Conservation (phyloP, 2,888 invertebrate genomes). For the Drosophila kokeensis region DNA sequence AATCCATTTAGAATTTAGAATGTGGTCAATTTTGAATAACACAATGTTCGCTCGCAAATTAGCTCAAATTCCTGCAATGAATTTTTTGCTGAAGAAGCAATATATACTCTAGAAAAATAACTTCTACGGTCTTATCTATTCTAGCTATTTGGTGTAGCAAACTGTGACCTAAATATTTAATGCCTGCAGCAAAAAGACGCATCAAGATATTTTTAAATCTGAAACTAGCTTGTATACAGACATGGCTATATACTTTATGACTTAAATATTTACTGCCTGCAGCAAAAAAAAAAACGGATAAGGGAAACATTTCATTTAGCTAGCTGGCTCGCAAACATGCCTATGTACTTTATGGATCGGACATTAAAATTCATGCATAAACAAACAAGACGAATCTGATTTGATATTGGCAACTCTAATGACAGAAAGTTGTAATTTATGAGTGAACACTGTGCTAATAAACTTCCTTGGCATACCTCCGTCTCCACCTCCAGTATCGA, state of each 20-base stretch:
- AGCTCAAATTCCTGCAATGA: neutral
- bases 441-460: neutral
- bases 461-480: conserved; percentile 86
- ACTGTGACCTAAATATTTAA: neutral
- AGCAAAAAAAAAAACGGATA: neutral
- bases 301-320: neutral
- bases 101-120: neutral
- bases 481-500: conserved; percentile 92
- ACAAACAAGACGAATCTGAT: neutral
- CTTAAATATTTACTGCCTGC: neutral
- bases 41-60: conserved; percentile 1
- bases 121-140: neutral
- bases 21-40: neutral
- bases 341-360: neutral
- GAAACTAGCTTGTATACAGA: neutral
- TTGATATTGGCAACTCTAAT: neutral
- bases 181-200: neutral
- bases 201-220: neutral
- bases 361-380: neutral
- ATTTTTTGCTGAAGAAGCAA: neutral
- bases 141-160: neutral
- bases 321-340: neutral
- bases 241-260: neutral
- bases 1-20: neutral
- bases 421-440: neutral